phyloP scores from a whole-genome alignment of 2,888 invertebrate genomes.

The Ormyrus labotus region DNA sequence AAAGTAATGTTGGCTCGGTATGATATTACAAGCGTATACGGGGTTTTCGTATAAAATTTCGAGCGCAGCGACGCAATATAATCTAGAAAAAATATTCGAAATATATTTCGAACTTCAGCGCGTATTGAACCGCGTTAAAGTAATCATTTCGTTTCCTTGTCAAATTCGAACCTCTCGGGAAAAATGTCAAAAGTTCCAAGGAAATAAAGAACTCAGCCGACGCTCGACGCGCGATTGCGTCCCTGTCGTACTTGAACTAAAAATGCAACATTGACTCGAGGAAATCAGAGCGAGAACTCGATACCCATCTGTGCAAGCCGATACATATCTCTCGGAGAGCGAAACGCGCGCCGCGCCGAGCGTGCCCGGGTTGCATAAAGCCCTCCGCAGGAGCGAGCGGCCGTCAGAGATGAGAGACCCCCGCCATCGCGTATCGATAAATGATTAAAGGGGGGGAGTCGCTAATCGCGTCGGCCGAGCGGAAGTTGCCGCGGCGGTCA shows the following conservation, averaged over 20 bases:
- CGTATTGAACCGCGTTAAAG: no score
- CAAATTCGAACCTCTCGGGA: no score
- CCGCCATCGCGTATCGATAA: not conserved
- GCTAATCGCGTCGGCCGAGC: slow-evolving; percentile 44
- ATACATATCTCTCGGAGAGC: not conserved
- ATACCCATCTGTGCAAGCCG: not conserved
- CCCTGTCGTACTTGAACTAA: not conserved
- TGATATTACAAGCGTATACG: not conserved
- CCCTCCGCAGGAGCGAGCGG: not conserved
- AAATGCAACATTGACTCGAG: slow-evolving; percentile 2
- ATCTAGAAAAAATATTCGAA: not conserved
- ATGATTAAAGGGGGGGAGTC: slow-evolving; percentile 41
- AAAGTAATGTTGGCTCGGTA: not conserved
- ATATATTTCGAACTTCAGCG: no score
- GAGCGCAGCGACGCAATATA: not conserved
- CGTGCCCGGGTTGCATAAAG: not conserved
- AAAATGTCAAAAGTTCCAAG: no score
- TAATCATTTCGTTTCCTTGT: no score
- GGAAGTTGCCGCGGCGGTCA: slow-evolving; percentile 23
- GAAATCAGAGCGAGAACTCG: slow-evolving; percentile 37
- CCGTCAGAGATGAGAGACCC: not conserved
- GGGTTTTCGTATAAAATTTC: no score
- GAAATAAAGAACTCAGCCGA: no score
- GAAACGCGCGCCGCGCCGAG: not conserved
- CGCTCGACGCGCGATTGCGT: not conserved